These are phyloP conservation scores for Chelonia mydas DNA, from an alignment of 2,797 vertebrate species.

Conservation along the genomic window DNA sequence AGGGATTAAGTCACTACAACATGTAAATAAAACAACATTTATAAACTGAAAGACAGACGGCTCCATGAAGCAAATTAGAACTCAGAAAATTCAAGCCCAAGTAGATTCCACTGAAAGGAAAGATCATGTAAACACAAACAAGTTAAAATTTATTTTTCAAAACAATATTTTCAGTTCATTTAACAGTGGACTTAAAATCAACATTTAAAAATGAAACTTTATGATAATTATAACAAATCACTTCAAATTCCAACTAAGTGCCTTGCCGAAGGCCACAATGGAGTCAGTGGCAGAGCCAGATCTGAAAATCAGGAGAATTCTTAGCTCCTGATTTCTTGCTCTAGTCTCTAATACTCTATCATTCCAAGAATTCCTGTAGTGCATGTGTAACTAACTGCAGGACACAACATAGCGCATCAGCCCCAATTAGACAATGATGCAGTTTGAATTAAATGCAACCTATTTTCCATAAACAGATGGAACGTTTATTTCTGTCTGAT, in stretches of 20 bases:
- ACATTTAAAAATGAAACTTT: neutral
- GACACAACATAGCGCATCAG: constrained; percentile 1
- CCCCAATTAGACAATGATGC: neutral
- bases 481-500: constrained; percentile 40
- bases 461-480: constrained; percentile 28
- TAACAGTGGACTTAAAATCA: neutral
- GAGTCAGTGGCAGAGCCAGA: neutral
- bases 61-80: neutral
- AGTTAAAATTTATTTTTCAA: neutral
- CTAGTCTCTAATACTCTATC: neutral
- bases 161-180: neutral
- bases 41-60: neutral
- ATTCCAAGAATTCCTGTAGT: neutral
- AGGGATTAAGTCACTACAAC: neutral
- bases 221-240: neutral
- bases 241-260: neutral
- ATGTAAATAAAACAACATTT: neutral
- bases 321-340: neutral
- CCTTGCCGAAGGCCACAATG: neutral
- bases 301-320: neutral
- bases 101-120: neutral
- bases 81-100: neutral
- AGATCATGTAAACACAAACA: neutral
- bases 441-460: neutral
- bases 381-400: neutral